phyloP scores from a whole-genome alignment of 1,140 invertebrate genomes.

The Drosophila varians region DNA sequence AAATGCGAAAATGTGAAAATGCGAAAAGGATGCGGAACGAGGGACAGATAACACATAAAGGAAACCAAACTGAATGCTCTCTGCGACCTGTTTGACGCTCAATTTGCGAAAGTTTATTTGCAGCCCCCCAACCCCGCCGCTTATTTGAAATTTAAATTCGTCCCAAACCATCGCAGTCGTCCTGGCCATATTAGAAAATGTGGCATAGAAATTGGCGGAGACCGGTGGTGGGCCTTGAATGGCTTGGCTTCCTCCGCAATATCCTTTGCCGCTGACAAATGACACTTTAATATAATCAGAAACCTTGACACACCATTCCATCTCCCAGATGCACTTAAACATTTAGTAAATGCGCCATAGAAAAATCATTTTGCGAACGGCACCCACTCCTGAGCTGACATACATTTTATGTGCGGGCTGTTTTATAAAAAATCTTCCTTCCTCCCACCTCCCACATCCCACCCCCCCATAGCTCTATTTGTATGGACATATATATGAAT shows the following conservation, averaged over 20 bases:
- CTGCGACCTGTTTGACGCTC: constrained; percentile 24
- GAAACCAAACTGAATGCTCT: not conserved
- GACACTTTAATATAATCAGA: constrained; percentile 60
- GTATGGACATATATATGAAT: constrained; percentile 21
- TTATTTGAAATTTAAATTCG: constrained; percentile 42
- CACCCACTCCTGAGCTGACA: constrained; percentile 58
- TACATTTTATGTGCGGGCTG: constrained; percentile 60
- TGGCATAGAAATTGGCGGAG: not conserved
- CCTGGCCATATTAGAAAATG: not conserved
- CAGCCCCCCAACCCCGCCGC: constrained; percentile 13
- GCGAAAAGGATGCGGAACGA: constrained; percentile 1
- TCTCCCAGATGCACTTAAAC: constrained; percentile 56
- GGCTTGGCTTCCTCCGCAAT: not conserved
- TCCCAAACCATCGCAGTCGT: not conserved
- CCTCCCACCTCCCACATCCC: not conserved
- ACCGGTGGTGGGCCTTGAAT: not conserved
- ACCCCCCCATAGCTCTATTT: constrained; percentile 1
- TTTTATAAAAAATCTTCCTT: not conserved
- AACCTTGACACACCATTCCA: constrained; percentile 70
- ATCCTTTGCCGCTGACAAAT: constrained; percentile 7
- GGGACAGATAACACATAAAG: constrained; percentile 4
- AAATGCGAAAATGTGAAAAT: constrained; percentile 10
- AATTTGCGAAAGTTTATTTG: constrained; percentile 39
- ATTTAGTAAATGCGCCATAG: constrained; percentile 74
- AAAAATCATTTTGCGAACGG: constrained; percentile 71